Evolutionary conservation across 1,140 invertebrate species (phyloP).

Genomic region (Tetranychus cinnabarinus): DNA sequence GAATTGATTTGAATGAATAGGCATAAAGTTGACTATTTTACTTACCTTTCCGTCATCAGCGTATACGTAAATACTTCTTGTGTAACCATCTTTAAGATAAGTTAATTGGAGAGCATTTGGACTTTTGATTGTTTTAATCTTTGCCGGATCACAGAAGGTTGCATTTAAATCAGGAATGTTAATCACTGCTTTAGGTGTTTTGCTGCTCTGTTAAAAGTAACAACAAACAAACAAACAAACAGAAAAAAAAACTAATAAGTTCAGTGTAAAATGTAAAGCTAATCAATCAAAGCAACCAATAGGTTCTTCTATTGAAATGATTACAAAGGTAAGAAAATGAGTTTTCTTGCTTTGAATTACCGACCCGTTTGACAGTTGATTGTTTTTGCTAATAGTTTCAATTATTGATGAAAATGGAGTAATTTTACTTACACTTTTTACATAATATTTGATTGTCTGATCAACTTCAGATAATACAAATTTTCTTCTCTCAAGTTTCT

Average conservation of each 20-base stretch:
- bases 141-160: conserved; percentile 39
- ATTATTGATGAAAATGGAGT: no score
- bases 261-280: background rate
- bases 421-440: conserved; percentile 35
- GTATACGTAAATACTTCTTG: conserved; percentile 62
- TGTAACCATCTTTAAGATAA: conserved; percentile 50
- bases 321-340: no score
- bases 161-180: conserved; percentile 59
- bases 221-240: background rate
- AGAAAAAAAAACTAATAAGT: background rate
- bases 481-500: conserved; percentile 49
- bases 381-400: no score
- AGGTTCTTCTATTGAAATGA: no score
- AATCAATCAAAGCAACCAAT: background rate
- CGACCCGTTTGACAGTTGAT: no score
- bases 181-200: conserved; percentile 56
- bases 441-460: conserved; percentile 57
- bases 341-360: no score
- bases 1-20: no score
- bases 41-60: conserved; percentile 50
- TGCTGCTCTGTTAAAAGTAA: conserved; percentile 20
- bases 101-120: conserved; percentile 40
- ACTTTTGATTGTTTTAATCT: conserved; percentile 42
- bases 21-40: background rate
- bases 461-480: conserved; percentile 55